Evolutionary conservation across 1,140 invertebrate genomes (phyloP).

Genomic region (Drosophila chauvacae): DNA sequence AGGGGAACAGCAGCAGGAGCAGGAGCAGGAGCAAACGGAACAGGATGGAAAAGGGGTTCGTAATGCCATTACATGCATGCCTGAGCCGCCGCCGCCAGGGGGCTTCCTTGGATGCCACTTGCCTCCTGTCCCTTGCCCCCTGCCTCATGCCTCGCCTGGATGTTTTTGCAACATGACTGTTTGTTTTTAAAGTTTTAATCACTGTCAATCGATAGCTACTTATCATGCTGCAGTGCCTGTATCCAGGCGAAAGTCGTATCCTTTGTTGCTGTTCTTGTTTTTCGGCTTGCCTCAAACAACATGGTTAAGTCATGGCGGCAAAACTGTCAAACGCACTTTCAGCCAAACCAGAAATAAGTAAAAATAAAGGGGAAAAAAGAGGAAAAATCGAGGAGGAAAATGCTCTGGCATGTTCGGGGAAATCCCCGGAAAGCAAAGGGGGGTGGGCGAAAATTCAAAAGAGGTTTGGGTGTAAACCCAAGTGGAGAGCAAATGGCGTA

Average conservation of each 20-base stretch:
- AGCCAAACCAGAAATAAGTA: constrained; percentile 1
- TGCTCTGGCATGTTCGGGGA: background rate
- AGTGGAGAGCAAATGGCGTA: constrained; percentile 65
- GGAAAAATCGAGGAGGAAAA: background rate
- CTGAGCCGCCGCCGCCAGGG: constrained; percentile 40
- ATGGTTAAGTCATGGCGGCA: constrained; percentile 75
- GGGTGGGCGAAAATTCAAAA: constrained; percentile 15
- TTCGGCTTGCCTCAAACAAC: constrained; percentile 26
- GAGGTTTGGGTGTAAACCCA: background rate
- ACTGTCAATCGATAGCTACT: constrained; percentile 83
- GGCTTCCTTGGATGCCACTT: constrained; percentile 1
- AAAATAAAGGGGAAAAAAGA: background rate
- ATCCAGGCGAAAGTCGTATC: constrained; percentile 30
- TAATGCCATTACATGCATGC: constrained; percentile 78
- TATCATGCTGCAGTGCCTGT: constrained; percentile 73
- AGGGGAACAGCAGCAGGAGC: background rate
- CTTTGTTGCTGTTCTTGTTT: constrained; percentile 41
- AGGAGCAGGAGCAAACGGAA: background rate
- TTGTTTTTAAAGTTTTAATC: constrained; percentile 83
- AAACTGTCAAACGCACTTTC: constrained; percentile 71
- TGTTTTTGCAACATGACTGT: constrained; percentile 79
- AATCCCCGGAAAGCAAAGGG: constrained; percentile 3
- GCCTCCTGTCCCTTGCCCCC: background rate
- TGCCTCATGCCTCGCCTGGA: background rate
- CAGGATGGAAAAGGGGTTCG: constrained; percentile 16